Evolutionary conservation across 2,888 invertebrate species (phyloP), one percentile per base, ranked within the genome.

Genomic region (Tiphia femorata): DNA sequence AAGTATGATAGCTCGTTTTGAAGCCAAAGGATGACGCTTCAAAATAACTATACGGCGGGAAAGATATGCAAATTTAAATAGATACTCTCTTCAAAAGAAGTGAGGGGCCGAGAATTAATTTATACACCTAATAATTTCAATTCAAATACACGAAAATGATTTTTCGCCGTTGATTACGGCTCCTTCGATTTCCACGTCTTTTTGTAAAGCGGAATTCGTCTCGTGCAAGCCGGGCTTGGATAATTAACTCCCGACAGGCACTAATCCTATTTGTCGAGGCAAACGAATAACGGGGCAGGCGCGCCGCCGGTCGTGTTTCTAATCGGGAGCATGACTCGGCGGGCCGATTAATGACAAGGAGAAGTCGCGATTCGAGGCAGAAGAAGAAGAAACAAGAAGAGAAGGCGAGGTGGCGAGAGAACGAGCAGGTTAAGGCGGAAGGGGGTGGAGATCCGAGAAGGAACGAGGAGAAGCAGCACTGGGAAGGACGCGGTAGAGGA

Each of bases 301-400:
- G 25, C 56, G 41, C 5, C 12, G 42, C 58, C 41, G 59, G 53
- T 57, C 58, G 60, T 54, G 59, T 65, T 68, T 70, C 70, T 70
- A 68, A 70, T 70, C 70, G 61, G 62, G 62, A 66, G 69, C 66
- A 67, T 70, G 72, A 73, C 68, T 70, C 60, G 70, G 48, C 64
- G n/a, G 69, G 61, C 46, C 72, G 68, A 72, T 72, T 72, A 72
- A 72, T 72, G 70, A 72, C 67, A 62, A n/a, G 64, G 60, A 67
- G 67, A 71, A 65, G 72, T 61, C 62, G 63, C 43, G 19, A 29
- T 16, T 19, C 17, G 19, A 2, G 33, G 25, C 62, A 14, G 14
- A 16, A 27, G 17, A 12, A 30, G 5, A 30, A 2, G 14, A 30
- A 10, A 21, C 7, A 21, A 21, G 12, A 10, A 21, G 20, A 21